Evolutionary conservation across 2,797 vertebrate species (phyloP).

Genomic region (Dermochelys coriacea): DNA sequence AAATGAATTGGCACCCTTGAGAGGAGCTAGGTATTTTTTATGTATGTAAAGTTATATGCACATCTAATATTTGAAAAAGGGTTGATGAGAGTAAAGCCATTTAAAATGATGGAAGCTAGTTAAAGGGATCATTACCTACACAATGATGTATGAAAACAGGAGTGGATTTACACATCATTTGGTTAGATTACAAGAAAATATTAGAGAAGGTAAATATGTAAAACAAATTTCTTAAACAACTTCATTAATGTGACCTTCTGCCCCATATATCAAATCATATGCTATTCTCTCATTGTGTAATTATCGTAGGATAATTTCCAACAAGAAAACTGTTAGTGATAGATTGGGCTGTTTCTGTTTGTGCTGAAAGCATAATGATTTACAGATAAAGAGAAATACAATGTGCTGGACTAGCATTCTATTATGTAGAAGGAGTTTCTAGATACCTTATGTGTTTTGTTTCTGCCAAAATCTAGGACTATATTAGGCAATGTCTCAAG

Average conservation of each 20-base stretch:
- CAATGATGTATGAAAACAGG: neutral
- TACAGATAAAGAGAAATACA: accelerated
- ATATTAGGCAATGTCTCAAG: neutral
- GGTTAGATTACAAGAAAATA: neutral
- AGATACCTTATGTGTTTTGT: neutral
- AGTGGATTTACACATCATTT: neutral
- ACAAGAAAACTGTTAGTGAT: neutral
- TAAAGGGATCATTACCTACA: neutral
- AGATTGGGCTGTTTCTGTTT: neutral
- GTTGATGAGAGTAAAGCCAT: neutral
- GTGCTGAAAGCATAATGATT: neutral
- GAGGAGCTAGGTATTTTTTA: neutral
- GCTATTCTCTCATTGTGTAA: neutral
- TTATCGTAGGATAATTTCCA: neutral
- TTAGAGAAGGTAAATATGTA: neutral
- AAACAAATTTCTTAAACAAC: neutral
- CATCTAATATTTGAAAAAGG: neutral
- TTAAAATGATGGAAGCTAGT: neutral
- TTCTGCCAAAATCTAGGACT: neutral
- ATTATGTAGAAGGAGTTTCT: neutral
- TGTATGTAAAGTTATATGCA: neutral
- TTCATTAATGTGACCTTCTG: neutral
- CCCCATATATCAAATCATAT: neutral
- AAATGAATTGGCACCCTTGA: neutral
- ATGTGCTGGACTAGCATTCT: neutral